Conservation (phyloP, 2,888 invertebrate genomes). For the Belgica antarctica region DNA sequence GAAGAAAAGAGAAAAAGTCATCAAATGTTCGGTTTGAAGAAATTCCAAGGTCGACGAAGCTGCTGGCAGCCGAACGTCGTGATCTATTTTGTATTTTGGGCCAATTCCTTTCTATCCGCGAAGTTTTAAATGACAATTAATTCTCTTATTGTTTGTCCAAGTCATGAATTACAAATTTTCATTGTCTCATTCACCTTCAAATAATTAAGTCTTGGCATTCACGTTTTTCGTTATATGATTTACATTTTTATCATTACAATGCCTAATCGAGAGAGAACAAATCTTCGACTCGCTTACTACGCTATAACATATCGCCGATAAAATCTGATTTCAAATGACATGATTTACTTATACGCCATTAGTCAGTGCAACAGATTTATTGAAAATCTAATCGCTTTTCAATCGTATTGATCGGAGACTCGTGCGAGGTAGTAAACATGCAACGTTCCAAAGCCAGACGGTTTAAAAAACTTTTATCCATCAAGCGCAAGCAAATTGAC, state of each 20-base stretch:
- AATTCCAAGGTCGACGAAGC: neutral
- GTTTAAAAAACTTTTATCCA: too few relatives aligned
- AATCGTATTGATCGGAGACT: neutral
- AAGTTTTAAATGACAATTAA: conserved; percentile 25
- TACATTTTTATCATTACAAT: neutral
- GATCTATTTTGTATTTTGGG: neutral
- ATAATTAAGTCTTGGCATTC: neutral
- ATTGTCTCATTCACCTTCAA: conserved; percentile 1
- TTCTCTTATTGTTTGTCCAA: conserved; percentile 7
- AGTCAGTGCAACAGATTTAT: neutral
- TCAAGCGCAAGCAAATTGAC: neutral
- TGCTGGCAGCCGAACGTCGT: neutral
- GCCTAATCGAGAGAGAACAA: conserved; percentile 1
- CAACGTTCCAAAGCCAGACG: too few relatives aligned
- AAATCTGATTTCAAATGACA: conserved; percentile 6
- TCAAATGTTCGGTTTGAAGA: neutral
- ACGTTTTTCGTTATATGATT: neutral
- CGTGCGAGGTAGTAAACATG: neutral
- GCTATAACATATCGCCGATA: conserved; percentile 10
- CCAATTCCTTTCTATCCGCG: neutral
- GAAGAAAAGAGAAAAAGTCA: neutral
- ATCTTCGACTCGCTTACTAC: neutral
- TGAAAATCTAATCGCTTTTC: conserved; percentile 12
- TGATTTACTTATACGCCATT: conserved; percentile 15
- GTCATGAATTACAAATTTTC: neutral